These are phyloP conservation scores for Dicentrarchus labrax DNA, from an alignment of 2,113 vertebrate genomes.

Conservation along the genomic window DNA sequence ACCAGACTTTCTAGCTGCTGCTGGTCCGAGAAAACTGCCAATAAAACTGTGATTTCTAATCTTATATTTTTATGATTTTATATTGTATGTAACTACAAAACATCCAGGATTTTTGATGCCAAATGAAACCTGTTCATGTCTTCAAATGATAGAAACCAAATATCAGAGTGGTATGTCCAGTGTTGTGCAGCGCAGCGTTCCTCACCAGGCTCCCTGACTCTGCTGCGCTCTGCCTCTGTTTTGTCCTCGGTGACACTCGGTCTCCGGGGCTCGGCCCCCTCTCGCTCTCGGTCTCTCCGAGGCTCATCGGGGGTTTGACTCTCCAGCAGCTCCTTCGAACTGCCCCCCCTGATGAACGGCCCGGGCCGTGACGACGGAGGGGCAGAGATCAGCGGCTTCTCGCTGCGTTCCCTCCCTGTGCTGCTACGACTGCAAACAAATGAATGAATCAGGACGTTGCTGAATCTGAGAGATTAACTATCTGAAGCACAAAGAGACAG, in stretches of 20 bases:
- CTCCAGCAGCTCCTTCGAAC: slow-evolving; percentile 91
- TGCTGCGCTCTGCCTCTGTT: slow-evolving; percentile 80
- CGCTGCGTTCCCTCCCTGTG: slow-evolving; percentile 90
- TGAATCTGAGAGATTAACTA: neutral
- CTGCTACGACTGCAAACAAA: slow-evolving; percentile 82
- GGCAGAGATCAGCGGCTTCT: slow-evolving; percentile 87
- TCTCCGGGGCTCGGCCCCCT: slow-evolving; percentile 89
- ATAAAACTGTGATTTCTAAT: neutral
- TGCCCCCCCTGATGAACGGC: slow-evolving; percentile 86
- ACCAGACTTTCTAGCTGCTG: neutral
- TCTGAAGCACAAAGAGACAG: neutral
- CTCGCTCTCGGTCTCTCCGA: slow-evolving; percentile 79
- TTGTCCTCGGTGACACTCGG: slow-evolving; percentile 89
- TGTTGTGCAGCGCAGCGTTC: neutral
- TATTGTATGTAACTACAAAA: neutral
- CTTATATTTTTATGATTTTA: neutral
- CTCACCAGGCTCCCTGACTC: slow-evolving; percentile 87
- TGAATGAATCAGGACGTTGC: neutral
- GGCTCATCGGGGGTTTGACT: slow-evolving; percentile 88
- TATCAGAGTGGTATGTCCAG: neutral
- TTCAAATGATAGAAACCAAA: neutral
- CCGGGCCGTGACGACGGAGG: slow-evolving; percentile 78
- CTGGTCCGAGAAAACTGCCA: neutral
- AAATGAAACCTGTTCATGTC: too few relatives aligned
- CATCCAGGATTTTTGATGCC: too few relatives aligned